Base-by-base conservation (phyloP, 1,140 invertebrate genomes). In the Melanaphis sacchari region DNA sequence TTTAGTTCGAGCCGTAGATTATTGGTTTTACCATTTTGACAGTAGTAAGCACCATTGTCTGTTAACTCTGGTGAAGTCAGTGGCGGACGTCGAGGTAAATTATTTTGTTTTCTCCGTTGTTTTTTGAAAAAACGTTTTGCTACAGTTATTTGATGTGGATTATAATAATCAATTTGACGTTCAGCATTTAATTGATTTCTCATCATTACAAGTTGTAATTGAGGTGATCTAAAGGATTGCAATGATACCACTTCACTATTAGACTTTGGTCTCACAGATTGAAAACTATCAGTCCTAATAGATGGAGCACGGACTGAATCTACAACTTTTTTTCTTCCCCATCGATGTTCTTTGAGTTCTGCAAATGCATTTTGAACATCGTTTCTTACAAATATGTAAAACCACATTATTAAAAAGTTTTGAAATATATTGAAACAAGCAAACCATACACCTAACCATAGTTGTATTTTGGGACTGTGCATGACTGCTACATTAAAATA, bases 51-150 rank as follows among this genome's bases (percentile, higher is more conserved):
- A 26, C 90, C 90, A 52, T 92, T 92, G 38, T 93, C 91, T 31
- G 91, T 93, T 21, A 93, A 15, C 38, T 93, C 91, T 40, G 91
- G 91, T 2, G 91, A 93, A 85, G 91, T 93, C 26, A 93, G 22
- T 21, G 94, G 90, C 41, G 88, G 88, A 93, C 93, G 90, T 93
- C 90, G 31, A 38, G 90, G 84, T 43, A 98, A 95, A 95, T 97
- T 98, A 95, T 97, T 98, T 92, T 96, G 96, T 94, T 97, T 97
- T 94, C 96, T 94, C 82, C 94, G 93, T 95, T 98, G 98, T 94
- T 98, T 98, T 94, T 98, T 97, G 95, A 99, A 99, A 95, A 98
- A 99, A 94, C 98, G 98, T 94, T 98, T 96, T 0, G 98, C 98
- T 2, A 98, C 98, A 31, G 98, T 98, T 95, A 98, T 98, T 95